phyloP scores from a whole-genome alignment of 2,888 invertebrate genomes.

The Dolichopus griseipennis region DNA sequence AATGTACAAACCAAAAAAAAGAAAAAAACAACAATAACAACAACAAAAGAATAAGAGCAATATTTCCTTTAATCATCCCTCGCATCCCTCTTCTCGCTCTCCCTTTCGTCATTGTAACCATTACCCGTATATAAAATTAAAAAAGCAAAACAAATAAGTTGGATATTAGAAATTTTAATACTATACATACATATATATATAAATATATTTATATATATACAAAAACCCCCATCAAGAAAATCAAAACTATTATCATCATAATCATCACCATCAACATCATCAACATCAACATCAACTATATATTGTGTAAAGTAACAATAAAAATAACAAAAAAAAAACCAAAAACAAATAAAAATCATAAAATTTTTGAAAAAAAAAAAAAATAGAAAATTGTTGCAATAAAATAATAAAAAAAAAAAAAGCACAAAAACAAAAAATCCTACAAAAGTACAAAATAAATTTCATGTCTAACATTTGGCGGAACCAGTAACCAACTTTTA shows the following conservation, averaged over 20 bases:
- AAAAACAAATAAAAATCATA: background rate
- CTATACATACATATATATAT: background rate
- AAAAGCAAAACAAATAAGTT: background rate
- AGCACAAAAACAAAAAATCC: background rate
- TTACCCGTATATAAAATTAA: too few species aligned
- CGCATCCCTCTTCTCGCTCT: too few species aligned
- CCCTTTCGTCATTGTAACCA: too few species aligned
- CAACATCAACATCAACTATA: background rate
- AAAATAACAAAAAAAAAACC: background rate
- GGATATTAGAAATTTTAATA: background rate
- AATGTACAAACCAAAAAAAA: too few species aligned
- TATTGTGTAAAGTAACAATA: background rate
- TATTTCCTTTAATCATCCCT: background rate
- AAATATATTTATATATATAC: too few species aligned
- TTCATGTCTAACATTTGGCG: background rate
- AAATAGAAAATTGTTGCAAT: background rate
- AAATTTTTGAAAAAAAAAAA: background rate
- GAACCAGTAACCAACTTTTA: background rate
- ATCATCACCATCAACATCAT: background rate
- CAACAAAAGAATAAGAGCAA: background rate
- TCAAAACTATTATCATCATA: background rate
- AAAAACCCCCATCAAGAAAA: too few species aligned
- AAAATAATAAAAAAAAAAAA: background rate
- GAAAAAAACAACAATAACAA: too few species aligned
- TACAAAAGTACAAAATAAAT: slow-evolving; percentile 4